These are phyloP conservation scores for Zapus hudsonius DNA, from an alignment of 2,113 vertebrate species.

Conservation along the genomic window DNA sequence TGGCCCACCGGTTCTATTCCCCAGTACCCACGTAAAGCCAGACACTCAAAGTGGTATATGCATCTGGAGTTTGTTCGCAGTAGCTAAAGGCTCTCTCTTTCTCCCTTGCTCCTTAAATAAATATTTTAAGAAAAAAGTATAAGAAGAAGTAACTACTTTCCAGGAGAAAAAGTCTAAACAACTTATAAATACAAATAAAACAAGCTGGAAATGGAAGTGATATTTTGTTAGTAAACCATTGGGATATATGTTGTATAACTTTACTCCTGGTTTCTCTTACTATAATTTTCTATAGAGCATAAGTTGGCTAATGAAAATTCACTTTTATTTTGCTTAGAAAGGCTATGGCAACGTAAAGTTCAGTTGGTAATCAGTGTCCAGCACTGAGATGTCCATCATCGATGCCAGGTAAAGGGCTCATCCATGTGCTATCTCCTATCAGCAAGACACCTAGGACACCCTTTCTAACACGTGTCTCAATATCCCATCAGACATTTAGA, in stretches of 20 bases:
- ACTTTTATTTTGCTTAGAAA: background rate
- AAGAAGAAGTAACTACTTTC: background rate
- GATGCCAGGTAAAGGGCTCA: background rate
- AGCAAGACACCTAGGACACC: background rate
- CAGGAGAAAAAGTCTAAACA: background rate
- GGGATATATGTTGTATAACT: background rate
- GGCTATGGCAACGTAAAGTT: background rate
- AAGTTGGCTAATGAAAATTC: background rate
- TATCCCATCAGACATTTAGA: background rate
- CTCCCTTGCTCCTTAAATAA: no score
- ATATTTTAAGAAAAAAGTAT: background rate
- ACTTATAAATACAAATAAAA: background rate
- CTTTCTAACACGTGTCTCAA: background rate
- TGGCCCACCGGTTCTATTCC: no score
- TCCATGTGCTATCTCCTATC: background rate
- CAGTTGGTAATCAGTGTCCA: background rate
- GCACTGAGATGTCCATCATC: background rate
- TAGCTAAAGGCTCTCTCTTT: no score
- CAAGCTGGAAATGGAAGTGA: background rate
- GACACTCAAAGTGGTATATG: no score
- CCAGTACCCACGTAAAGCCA: no score
- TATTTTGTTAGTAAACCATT: background rate
- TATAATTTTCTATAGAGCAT: background rate
- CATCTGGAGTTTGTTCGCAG: no score
- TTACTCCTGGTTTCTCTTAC: background rate